A percentile compares a stretch with the other conserved stretches of the same genome.
Conservation (phyloP, 2,888 invertebrate genomes). For the Diarsia brunnea region DNA sequence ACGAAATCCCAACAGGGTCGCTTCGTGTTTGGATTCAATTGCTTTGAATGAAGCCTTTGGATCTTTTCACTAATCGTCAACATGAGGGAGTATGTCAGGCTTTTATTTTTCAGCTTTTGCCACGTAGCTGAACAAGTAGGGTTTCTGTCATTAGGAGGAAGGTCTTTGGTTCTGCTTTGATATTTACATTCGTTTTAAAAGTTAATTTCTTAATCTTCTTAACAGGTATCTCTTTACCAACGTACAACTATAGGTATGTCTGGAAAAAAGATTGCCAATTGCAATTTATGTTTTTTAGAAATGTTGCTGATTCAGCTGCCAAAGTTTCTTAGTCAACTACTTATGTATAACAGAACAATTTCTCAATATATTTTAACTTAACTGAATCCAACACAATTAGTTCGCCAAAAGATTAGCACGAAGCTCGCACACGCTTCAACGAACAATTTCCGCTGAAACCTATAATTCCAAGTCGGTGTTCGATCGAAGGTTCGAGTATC, state of each 20-base stretch:
- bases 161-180: background rate
- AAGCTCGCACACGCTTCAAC: conserved; percentile 1
- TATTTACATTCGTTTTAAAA: too few relatives aligned
- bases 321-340: background rate
- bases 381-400: background rate
- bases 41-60: conserved; percentile 14
- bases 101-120: conserved; percentile 3
- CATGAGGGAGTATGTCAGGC: conserved; percentile 5
- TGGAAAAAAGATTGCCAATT: background rate
- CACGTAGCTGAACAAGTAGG: background rate
- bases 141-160: background rate
- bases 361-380: background rate
- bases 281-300: background rate
- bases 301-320: background rate
- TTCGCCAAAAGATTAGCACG: conserved; percentile 4
- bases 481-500: conserved; percentile 23
- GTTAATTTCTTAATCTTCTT: background rate
- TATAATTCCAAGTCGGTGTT: conserved; percentile 25
- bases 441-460: conserved; percentile 39
- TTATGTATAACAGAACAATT: background rate
- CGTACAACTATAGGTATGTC: background rate
- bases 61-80: conserved; percentile 20
- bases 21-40: conserved; percentile 32
- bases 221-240: background rate
- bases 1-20: conserved; percentile 10